A percentile compares a stretch with the other conserved stretches of the same genome.
Evolutionary conservation across 1,140 invertebrate genomes (phyloP).

Genomic region (Pogonus chalceus): DNA sequence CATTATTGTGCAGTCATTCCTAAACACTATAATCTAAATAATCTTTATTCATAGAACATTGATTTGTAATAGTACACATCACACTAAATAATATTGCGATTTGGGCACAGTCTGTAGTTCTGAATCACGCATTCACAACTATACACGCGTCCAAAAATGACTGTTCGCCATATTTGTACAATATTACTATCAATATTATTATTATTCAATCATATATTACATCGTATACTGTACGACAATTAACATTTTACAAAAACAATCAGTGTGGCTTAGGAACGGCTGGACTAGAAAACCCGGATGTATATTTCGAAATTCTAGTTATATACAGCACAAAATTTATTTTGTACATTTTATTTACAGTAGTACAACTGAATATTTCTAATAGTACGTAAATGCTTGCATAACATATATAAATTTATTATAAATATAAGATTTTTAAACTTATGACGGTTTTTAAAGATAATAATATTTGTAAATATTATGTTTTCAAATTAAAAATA

Average conservation of each 20-base stretch:
- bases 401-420: background rate
- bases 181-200: background rate
- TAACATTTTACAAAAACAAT: slow-evolving; percentile 5
- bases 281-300: too few relatives aligned
- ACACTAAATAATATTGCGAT: slow-evolving; percentile 3
- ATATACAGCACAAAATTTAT: background rate
- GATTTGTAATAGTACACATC: slow-evolving; percentile 2
- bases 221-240: slow-evolving; percentile 3
- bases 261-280: too few relatives aligned
- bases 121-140: background rate
- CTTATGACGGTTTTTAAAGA: too few relatives aligned
- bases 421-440: too few relatives aligned
- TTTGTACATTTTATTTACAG: background rate
- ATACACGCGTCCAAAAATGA: background rate
- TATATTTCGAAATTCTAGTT: background rate
- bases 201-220: background rate
- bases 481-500: too few relatives aligned
- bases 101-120: background rate
- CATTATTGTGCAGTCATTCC: background rate
- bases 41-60: slow-evolving; percentile 3
- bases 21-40: background rate
- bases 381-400: background rate
- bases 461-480: too few relatives aligned
- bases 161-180: background rate
- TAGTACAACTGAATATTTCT: background rate